Evolutionary conservation across 1,140 invertebrate species (phyloP), one percentile per base, ranked within the genome.

Genomic region (Pollicipes pollicipes): DNA sequence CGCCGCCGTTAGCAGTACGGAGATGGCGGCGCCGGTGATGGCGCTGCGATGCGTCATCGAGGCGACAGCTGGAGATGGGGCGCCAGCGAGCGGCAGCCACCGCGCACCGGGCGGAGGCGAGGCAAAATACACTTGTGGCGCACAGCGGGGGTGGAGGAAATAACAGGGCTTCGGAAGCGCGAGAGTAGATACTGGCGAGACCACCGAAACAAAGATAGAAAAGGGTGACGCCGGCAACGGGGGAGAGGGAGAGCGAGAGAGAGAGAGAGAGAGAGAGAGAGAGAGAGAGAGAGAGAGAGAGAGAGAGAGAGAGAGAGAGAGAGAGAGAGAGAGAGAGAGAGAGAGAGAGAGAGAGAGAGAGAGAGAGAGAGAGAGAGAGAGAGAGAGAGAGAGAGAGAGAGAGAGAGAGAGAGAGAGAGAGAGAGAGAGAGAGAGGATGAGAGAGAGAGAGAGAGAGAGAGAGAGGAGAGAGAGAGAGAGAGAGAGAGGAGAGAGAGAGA

Each of bases 371-470:
- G 32, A 69, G 30, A 69, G 64, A 27, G 30, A 69, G 68, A 69
- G n/a, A 69, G 64, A 30, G 68, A 69, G n/a, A 30, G 68, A 69
- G 68, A 69, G n/a, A 30, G 30, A 30, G 30, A 69, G 30, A 69
- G 30, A 27, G 68, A 69, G 32, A 27, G 27, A 30, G 30, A 69
- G n/a, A 27, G 30, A 32, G 68, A 30, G 64, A 69, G 31, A 30
- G 68, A 69, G 27, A 69, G 68, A 69, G 27, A 69, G 64, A 31
- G 30, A 69, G 68, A 69, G 68, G 27, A 10, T 6, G 64, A 37
- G 68, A 69, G 30, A 69, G 30, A 69, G 68, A 69, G 68, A 69
- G 30, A 69, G 68, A 69, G 30, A 69, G 30, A 69, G 68, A 69
- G 30, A 69, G 30, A 69, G 68, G 68, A 68, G 27, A n/a, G n/a